phyloP scores from a whole-genome alignment of 2,113 vertebrate species.

The Microcebus murinus region DNA sequence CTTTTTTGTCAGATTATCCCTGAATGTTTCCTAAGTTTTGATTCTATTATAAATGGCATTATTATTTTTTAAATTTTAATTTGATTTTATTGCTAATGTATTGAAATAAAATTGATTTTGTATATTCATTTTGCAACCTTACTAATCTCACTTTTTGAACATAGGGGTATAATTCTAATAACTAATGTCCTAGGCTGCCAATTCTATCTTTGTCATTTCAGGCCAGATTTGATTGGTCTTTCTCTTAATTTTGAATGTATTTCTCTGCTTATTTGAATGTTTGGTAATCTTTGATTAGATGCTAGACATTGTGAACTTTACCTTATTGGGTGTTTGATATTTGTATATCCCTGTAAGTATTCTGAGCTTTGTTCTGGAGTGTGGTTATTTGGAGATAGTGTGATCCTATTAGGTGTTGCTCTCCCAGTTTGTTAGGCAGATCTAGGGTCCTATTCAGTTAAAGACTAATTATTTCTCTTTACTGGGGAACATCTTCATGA shows the following conservation, averaged over 20 bases:
- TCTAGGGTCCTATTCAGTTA: background rate
- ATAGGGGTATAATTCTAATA: background rate
- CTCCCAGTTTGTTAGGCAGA: background rate
- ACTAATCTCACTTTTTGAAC: slow-evolving; percentile 14
- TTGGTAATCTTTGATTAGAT: background rate
- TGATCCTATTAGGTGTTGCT: background rate
- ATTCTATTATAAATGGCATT: background rate
- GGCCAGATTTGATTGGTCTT: background rate
- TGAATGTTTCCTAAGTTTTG: background rate
- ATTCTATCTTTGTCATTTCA: slow-evolving; percentile 32
- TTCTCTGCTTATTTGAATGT: background rate
- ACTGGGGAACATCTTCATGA: background rate
- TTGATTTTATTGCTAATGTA: background rate
- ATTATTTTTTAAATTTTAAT: background rate
- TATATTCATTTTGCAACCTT: background rate
- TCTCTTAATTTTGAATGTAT: background rate
- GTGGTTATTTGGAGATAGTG: background rate
- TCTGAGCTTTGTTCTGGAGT: background rate
- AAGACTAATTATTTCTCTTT: background rate
- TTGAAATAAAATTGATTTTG: background rate
- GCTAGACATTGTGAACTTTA: background rate
- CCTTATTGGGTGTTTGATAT: background rate
- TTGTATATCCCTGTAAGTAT: background rate
- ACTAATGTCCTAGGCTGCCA: background rate
- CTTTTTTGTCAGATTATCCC: slow-evolving; percentile 8